Percentiles rank a stretch among this genome's conserved stretches.
phyloP scores from a whole-genome alignment of 2,797 vertebrate genomes.

The Ctenosaura bakeri region DNA sequence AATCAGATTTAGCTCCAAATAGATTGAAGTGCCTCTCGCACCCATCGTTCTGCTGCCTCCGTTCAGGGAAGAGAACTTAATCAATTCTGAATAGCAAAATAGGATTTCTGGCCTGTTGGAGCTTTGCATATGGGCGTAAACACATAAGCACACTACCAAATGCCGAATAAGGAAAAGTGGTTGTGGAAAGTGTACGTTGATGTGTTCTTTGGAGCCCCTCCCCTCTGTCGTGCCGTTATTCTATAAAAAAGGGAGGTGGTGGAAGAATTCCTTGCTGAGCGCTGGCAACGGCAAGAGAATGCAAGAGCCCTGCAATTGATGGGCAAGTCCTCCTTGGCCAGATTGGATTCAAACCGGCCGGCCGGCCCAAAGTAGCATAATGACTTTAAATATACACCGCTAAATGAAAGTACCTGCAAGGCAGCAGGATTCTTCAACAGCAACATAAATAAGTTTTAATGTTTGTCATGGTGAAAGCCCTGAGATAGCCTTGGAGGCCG shows the following conservation, averaged over 20 bases:
- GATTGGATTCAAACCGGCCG: slow-evolving; percentile 65
- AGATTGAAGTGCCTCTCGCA: slow-evolving; percentile 68
- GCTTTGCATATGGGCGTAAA: slow-evolving; percentile 51
- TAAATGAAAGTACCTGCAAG: slow-evolving; percentile 68
- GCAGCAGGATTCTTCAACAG: slow-evolving; percentile 65
- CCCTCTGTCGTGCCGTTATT: fast-evolving
- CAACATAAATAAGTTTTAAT: slow-evolving; percentile 77
- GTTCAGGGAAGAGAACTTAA: slow-evolving; percentile 75
- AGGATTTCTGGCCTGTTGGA: slow-evolving; percentile 51
- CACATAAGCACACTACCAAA: not conserved
- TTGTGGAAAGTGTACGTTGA: slow-evolving; percentile 22
- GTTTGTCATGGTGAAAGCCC: slow-evolving; percentile 78
- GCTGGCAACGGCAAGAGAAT: slow-evolving; percentile 32
- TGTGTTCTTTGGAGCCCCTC: slow-evolving; percentile 12
- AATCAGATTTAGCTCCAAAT: slow-evolving; percentile 72
- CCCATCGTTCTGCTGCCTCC: slow-evolving; percentile 56
- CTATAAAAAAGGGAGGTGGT: not conserved
- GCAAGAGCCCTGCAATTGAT: slow-evolving; percentile 35
- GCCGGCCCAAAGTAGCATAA: slow-evolving; percentile 59
- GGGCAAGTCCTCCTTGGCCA: slow-evolving; percentile 53
- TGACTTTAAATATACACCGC: slow-evolving; percentile 71
- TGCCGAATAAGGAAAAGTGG: slow-evolving; percentile 36
- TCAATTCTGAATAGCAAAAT: slow-evolving; percentile 76
- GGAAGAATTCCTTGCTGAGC: slow-evolving; percentile 9
- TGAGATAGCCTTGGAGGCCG: slow-evolving; percentile 83